These are phyloP conservation scores for Macquaria ambigua DNA, from an alignment of 2,113 vertebrate species.

Conservation along the genomic window DNA sequence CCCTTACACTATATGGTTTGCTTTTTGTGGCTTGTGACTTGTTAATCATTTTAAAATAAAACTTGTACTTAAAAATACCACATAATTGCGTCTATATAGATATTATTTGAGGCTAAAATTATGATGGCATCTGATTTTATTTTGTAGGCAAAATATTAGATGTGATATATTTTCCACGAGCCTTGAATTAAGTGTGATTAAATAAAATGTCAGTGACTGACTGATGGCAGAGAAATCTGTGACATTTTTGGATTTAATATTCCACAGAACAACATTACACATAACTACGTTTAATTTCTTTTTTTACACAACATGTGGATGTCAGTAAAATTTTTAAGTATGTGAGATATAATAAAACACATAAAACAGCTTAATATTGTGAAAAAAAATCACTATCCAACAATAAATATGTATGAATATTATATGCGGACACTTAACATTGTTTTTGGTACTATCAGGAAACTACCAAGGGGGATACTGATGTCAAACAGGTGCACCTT, in stretches of 20 bases:
- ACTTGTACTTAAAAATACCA: neutral
- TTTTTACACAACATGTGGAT: slow-evolving; percentile 1
- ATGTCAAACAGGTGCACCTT: slow-evolving; percentile 74
- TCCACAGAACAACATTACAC: neutral
- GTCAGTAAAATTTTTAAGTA: neutral
- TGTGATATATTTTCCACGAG: neutral
- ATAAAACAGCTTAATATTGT: neutral
- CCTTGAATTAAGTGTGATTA: slow-evolving; percentile 6
- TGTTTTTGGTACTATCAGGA: slow-evolving; percentile 13
- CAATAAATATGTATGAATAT: slow-evolving; percentile 13
- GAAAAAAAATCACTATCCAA: neutral
- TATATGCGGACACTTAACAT: neutral
- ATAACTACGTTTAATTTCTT: neutral
- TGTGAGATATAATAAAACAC: neutral
- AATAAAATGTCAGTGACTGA: slow-evolving; percentile 19
- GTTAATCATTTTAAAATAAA: slow-evolving; percentile 17
- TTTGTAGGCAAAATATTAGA: neutral
- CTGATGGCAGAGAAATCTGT: neutral
- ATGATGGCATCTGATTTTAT: neutral
- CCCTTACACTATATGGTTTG: neutral
- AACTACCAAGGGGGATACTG: slow-evolving; percentile 11
- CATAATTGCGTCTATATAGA: neutral
- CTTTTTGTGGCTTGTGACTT: neutral
- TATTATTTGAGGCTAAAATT: slow-evolving; percentile 5
- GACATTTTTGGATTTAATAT: slow-evolving; percentile 18